A percentile compares a stretch with the other conserved stretches of the same genome.
Evolutionary conservation across 2,797 vertebrate genomes (phyloP).

Genomic region (Sylvilagus floridanus): DNA sequence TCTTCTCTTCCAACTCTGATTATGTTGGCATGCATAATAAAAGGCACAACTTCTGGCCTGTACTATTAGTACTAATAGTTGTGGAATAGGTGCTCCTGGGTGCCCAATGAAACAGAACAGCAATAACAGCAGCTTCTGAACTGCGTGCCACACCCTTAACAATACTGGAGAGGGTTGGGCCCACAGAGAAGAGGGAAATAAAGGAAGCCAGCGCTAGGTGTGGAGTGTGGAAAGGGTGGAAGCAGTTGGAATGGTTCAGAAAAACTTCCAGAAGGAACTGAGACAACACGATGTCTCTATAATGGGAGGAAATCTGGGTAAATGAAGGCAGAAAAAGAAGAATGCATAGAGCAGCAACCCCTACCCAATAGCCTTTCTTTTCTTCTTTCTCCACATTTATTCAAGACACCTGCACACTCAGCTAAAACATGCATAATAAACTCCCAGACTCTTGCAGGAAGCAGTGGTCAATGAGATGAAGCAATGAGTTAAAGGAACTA

Average conservation of each 20-base stretch:
- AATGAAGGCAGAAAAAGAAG: neutral
- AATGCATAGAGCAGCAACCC: neutral
- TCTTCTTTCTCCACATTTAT: neutral
- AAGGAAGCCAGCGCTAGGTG: neutral
- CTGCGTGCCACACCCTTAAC: neutral
- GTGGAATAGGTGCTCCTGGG: neutral
- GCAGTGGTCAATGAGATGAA: neutral
- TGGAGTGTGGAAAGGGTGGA: fast-evolving
- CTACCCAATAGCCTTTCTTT: neutral
- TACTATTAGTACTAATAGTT: neutral
- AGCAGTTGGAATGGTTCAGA: neutral
- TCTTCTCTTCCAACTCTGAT: neutral
- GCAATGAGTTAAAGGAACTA: slow-evolving; percentile 36
- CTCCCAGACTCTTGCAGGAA: neutral
- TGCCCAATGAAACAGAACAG: neutral
- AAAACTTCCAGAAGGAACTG: neutral
- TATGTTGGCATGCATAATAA: neutral
- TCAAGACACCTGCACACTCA: neutral
- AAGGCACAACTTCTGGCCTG: neutral
- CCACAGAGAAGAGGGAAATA: neutral
- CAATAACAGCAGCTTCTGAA: neutral
- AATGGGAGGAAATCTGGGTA: neutral
- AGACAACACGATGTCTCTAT: neutral
- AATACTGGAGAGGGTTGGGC: neutral
- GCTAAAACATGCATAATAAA: neutral